Evolutionary conservation across 2,797 vertebrate species (phyloP), one percentile per base, ranked within the genome.

Genomic region (Rhabdophis nuchalis): DNA sequence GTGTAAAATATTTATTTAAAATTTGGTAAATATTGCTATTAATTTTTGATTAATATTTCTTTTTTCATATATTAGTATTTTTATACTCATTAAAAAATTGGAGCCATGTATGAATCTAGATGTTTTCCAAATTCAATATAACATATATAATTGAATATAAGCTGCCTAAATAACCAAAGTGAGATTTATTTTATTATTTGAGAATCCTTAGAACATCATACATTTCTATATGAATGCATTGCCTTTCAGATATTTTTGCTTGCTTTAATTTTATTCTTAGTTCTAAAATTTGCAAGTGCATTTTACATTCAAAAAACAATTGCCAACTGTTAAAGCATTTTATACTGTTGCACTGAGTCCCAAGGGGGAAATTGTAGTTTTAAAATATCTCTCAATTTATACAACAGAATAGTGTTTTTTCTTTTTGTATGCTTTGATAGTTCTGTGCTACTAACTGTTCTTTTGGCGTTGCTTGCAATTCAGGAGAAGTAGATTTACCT

Each of bases 141-240:
- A 57, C 18, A 25, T n/a, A 14, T 52, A 18, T 25, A 50, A 77
- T 1, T 87, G 16, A 14, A 23, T 57, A 32, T 57, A 54, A 53
- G 16, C 23, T 53, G 41, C 12, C 27, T 89, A n/a, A 61, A 29
- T 91, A 58, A 41, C 36, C 13, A 50, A 57, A 91, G 29, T 9
- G 36, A 86, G 25, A 12, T 50, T 46, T 50, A 68, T 14, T n/a
- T 27, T 52, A 46, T 72, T 91, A 68, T 91, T 53, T 29, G 85
- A 27, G 89, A 57, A 53, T 36, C 89, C 64, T 54, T 91, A 25
- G 57, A 23, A 87, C 72, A 92, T 16, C 52, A 27, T 92, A 53
- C 90, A 12, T 56, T 93, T 86, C 93, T 50, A 93, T 25, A 23
- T 41, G 92, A 87, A 61, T 56, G 36, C 18, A n/a, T 20, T 88